Conservation (phyloP, 1,140 invertebrate genomes). For the Drosophila bocqueti region DNA sequence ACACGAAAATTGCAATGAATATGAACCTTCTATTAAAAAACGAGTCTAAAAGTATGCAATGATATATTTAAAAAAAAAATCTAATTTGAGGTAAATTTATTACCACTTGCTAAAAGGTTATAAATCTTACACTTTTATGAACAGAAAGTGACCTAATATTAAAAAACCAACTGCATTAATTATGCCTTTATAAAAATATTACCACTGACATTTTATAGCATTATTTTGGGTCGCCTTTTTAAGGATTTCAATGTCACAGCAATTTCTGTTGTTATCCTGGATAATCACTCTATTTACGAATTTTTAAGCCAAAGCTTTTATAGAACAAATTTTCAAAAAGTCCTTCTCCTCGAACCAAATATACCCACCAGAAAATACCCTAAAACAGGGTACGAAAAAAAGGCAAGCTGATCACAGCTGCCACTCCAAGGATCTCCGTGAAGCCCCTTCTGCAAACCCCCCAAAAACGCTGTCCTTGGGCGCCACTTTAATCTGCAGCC, state of each 20-base stretch:
- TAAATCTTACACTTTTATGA: neutral
- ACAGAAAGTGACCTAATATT: neutral
- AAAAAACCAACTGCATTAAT: too few relatives aligned
- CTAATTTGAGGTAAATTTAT: neutral
- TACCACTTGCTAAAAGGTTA: too few relatives aligned
- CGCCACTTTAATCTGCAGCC: conserved; percentile 38
- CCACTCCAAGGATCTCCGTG: neutral
- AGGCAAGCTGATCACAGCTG: conserved; percentile 38
- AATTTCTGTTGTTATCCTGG: neutral
- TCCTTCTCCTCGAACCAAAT: neutral
- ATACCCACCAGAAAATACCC: too few relatives aligned
- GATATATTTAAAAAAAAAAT: neutral
- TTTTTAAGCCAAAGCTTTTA: rapidly evolving
- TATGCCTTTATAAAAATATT: too few relatives aligned
- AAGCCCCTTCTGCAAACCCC: conserved; percentile 32
- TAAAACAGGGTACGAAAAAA: neutral
- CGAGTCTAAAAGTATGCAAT: neutral
- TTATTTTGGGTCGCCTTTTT: neutral
- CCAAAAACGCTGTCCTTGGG: neutral
- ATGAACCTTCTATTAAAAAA: neutral
- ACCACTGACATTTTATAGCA: neutral
- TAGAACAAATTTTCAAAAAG: neutral
- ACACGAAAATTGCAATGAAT: neutral
- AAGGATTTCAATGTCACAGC: neutral
- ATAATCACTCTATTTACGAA: neutral